Conservation (phyloP, 2,888 invertebrate genomes). For the Drosophila mettleri region DNA sequence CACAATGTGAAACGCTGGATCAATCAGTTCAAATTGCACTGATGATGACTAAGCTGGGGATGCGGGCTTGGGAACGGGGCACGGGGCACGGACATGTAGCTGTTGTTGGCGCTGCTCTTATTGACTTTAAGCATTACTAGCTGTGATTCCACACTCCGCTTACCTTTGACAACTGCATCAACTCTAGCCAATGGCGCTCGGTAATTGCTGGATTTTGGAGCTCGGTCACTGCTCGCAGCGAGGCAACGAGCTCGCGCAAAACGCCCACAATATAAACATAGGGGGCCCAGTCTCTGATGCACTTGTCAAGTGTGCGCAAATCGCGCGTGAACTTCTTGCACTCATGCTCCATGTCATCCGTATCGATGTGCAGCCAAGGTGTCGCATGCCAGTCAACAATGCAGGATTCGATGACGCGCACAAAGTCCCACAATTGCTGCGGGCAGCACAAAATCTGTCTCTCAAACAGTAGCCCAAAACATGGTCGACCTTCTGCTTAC, state of each 20-base stretch:
- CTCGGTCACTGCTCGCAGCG: conserved; percentile 96
- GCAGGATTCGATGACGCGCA: conserved; percentile 92
- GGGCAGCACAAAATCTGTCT: conserved; percentile 16
- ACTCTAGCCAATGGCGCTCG: conserved; percentile 97
- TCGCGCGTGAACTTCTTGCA: conserved; percentile 97
- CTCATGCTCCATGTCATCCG: conserved; percentile 97
- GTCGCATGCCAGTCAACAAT: conserved; percentile 97
- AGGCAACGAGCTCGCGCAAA: conserved; percentile 96
- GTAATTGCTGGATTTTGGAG: conserved; percentile 97
- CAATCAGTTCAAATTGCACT: conserved; percentile 52
- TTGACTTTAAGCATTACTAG: conserved; percentile 33
- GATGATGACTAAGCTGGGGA: neutral
- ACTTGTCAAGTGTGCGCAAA: conserved; percentile 92
- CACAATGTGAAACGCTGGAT: conserved; percentile 18
- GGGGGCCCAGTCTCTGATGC: conserved; percentile 92
- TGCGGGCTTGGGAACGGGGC: neutral
- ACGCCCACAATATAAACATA: conserved; percentile 91
- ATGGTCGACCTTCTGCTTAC: conserved; percentile 82
- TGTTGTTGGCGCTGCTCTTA: conserved; percentile 4
- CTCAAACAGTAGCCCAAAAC: neutral
- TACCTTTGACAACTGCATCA: conserved; percentile 97
- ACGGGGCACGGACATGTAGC: neutral
- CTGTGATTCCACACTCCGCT: conserved; percentile 27
- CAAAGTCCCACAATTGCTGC: conserved; percentile 96
- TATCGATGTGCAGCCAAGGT: conserved; percentile 96